Percentiles rank a stretch among this genome's conserved stretches.
phyloP scores from a whole-genome alignment of 2,113 vertebrate genomes.

The Rhinoptilus africanus region DNA sequence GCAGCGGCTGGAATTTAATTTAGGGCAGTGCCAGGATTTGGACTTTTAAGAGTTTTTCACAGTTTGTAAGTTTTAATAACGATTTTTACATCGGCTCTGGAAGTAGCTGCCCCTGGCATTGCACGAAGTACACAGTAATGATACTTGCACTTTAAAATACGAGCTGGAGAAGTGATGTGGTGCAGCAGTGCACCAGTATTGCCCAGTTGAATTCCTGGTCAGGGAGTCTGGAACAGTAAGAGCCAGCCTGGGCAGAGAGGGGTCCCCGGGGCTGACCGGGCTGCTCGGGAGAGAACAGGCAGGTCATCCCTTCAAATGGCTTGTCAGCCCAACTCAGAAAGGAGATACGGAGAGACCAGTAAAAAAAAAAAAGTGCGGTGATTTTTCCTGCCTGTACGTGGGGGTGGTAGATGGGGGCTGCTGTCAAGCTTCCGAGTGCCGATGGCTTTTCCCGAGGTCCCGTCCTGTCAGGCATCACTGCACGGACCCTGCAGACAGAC shows the following conservation, averaged over 20 bases:
- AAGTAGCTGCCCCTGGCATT: not conserved
- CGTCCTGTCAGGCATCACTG: not conserved
- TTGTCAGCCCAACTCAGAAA: not conserved
- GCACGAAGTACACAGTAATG: not conserved
- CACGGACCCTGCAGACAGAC: not conserved
- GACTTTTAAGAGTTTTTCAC: constrained; percentile 2
- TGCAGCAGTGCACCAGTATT: not conserved
- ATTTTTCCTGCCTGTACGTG: not conserved
- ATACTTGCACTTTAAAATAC: not conserved
- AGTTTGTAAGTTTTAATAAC: constrained; percentile 46
- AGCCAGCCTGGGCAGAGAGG: not conserved
- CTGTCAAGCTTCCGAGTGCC: not conserved
- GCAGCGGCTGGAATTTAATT: constrained; percentile 31
- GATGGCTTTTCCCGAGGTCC: not conserved
- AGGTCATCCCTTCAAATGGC: not conserved
- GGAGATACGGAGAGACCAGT: not conserved
- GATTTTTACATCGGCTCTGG: not conserved
- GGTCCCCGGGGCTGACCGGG: not conserved
- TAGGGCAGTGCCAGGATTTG: constrained; percentile 27
- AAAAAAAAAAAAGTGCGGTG: not conserved
- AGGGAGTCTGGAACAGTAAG: not conserved
- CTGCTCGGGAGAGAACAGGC: not conserved
- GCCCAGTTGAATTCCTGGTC: not conserved
- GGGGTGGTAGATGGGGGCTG: not conserved
- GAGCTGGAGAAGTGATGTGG: not conserved